Evolutionary conservation across 2,888 invertebrate species (phyloP), one percentile per base, ranked within the genome.

Genomic region (Globia sparganii): DNA sequence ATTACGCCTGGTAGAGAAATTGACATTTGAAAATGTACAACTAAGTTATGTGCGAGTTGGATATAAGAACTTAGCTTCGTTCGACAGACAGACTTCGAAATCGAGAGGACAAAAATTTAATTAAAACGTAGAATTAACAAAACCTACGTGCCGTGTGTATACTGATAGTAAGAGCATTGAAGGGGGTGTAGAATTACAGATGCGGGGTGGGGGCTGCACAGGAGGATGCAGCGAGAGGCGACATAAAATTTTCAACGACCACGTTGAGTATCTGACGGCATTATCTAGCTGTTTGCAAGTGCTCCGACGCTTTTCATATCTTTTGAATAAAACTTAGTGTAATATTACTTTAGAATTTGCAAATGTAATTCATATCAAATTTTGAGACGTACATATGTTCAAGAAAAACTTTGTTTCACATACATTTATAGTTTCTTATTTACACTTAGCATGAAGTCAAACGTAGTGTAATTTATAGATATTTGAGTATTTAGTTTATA

Each of bases 201-300:
- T 89, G 89, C 89, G 89, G 89, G 87, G 87, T 71, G 90, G 87
- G 91, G 89, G 91, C 87, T 93, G 94, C 93, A 94, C 91, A 90
- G 91, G 92, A 92, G 93, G 92, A 93, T 94, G 95, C 94, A 94
- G 92, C 91, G 93, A 92, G 94, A 94, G 91, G 94, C 93, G 95
- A 95, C 94, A 96, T 96, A 94, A 96, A 95, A 96, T 94, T 95
- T 95, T 95, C 96, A 96, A 95, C 94, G 94, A 95, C 93, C 93
- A 92, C 92, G 92, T 91, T 90, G 94, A 94, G 94, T 94, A 94
- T 95, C 94, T 93, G 94, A 93, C 93, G 92, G 95, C 94, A 95
- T 96, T 95, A 96, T 96, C 95, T 95, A 94, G 94, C 94, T 93
- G 94, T 95, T 95, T 94, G 95, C 93, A 91, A 95, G 94, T 94